A percentile compares a stretch with the other conserved stretches of the same genome.
These are phyloP conservation scores for Venusia cambrica DNA, from an alignment of 2,888 invertebrate species.

Conservation along the genomic window DNA sequence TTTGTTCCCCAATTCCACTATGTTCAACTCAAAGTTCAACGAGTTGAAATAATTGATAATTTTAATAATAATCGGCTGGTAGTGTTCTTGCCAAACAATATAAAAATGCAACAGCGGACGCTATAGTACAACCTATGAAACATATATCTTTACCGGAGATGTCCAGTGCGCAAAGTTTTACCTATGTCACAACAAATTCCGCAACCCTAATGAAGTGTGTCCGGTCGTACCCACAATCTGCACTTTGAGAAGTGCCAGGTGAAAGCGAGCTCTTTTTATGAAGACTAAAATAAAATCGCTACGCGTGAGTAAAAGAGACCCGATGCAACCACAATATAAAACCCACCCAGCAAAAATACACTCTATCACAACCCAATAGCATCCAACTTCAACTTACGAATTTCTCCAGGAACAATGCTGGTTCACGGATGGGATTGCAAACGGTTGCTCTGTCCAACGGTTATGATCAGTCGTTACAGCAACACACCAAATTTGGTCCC, in stretches of 20 bases:
- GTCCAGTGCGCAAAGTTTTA: conserved; percentile 36
- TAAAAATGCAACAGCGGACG: too few relatives aligned
- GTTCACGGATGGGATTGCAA: conserved; percentile 64
- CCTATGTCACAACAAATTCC: conserved; percentile 35
- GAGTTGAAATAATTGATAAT: too few relatives aligned
- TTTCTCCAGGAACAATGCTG: conserved; percentile 50
- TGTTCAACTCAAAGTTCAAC: too few relatives aligned
- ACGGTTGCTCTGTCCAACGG: conserved; percentile 72
- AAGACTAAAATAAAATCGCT: conserved; percentile 59
- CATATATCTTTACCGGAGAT: too few relatives aligned
- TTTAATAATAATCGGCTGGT: too few relatives aligned
- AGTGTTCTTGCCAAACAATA: too few relatives aligned
- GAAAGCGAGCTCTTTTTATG: conserved; percentile 59
- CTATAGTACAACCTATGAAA: too few relatives aligned
- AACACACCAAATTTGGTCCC: conserved; percentile 72
- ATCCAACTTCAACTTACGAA: conserved; percentile 36
- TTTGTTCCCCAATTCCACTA: too few relatives aligned
- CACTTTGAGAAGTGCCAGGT: conserved; percentile 55
- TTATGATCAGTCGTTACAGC: conserved; percentile 72
- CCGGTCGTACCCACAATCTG: conserved; percentile 41
- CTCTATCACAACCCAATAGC: conserved; percentile 37
- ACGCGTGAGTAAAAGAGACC: conserved; percentile 52
- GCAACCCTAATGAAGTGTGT: conserved; percentile 56
- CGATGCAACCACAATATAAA: conserved; percentile 48
- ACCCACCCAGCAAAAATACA: conserved; percentile 34